Evolutionary conservation across 2,797 vertebrate genomes (phyloP).

Genomic region (Falco columbarius): DNA sequence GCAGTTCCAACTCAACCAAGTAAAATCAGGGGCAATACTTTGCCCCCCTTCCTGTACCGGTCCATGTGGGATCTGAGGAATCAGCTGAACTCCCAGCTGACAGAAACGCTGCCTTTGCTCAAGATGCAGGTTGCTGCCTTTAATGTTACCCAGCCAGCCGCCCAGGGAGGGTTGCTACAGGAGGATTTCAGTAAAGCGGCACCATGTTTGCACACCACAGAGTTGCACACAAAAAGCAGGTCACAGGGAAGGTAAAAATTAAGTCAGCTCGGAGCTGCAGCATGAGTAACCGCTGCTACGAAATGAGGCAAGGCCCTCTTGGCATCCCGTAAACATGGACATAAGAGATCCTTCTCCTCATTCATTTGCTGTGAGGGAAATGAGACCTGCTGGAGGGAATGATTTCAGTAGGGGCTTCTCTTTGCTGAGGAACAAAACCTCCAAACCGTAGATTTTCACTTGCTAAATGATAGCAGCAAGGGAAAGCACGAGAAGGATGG

Average conservation of each 20-base stretch:
- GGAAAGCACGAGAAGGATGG: background rate
- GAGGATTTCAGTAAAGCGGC: background rate
- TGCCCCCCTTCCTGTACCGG: background rate
- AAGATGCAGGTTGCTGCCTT: background rate
- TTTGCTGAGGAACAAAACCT: background rate
- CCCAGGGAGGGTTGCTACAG: background rate
- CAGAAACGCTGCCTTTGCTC: background rate
- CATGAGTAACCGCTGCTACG: background rate
- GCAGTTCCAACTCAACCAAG: background rate
- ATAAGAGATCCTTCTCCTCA: background rate
- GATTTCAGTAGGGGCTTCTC: background rate
- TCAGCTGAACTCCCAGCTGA: background rate
- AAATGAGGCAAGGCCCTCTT: background rate
- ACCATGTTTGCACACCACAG: background rate
- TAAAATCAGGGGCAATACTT: background rate
- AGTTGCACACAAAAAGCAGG: background rate
- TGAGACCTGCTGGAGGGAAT: background rate
- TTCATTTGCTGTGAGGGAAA: background rate
- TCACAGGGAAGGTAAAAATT: background rate
- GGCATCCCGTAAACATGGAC: background rate
- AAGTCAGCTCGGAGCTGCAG: background rate
- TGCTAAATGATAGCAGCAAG: background rate
- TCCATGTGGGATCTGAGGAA: background rate
- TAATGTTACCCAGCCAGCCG: background rate
- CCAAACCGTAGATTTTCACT: background rate